Conservation (phyloP, 2,888 invertebrate species). For the Trichogramma evanescens region DNA sequence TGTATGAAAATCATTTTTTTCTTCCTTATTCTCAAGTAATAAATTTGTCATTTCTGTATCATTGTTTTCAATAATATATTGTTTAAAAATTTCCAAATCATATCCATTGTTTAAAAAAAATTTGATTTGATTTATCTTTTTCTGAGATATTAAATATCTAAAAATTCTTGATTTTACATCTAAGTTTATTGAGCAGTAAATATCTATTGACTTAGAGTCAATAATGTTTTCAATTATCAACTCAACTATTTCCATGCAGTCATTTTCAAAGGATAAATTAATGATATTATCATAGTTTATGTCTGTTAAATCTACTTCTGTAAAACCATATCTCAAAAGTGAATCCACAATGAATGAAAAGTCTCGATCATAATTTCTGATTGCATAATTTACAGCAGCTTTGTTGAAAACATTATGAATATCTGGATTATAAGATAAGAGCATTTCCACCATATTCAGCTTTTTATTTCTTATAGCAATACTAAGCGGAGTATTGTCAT, state of each 20-base stretch:
- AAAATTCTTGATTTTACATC: no score
- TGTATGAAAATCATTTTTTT: neutral
- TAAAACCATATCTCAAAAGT: neutral
- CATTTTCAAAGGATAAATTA: slow-evolving; percentile 3
- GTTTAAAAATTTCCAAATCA: neutral
- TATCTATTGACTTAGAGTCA: neutral
- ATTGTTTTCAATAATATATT: neutral
- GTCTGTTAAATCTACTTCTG: no score
- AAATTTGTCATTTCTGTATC: slow-evolving; percentile 7
- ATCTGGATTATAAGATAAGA: slow-evolving; percentile 6
- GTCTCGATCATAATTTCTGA: neutral
- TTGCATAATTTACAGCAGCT: slow-evolving; percentile 6
- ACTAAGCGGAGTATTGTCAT: slow-evolving; percentile 8
- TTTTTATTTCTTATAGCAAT: slow-evolving; percentile 3
- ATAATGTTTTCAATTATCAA: neutral
- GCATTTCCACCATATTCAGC: neutral
- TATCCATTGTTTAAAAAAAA: neutral
- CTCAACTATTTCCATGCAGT: slow-evolving; percentile 1
- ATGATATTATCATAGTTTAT: neutral
- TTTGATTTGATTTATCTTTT: neutral
- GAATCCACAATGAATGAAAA: neutral
- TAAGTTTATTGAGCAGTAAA: no score
- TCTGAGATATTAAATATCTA: neutral
- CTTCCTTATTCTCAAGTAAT: slow-evolving; percentile 3
- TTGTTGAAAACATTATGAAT: neutral